Percentiles rank a stretch among this genome's conserved stretches.
phyloP scores from a whole-genome alignment of 2,888 invertebrate species.

The Eupithecia insigniata region DNA sequence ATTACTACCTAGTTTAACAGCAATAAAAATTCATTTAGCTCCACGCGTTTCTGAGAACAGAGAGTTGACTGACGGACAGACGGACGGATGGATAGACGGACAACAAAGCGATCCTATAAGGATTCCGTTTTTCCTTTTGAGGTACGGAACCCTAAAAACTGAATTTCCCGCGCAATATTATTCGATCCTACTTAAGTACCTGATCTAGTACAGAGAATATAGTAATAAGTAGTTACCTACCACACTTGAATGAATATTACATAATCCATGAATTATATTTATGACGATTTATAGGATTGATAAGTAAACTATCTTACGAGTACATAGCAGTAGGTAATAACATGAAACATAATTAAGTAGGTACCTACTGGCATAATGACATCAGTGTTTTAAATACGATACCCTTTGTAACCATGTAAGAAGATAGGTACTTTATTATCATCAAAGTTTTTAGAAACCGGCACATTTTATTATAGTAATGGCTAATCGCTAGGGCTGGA shows the following conservation, averaged over 20 bases:
- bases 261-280: conserved; percentile 2
- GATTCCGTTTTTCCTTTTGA: too few relatives aligned
- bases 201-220: neutral
- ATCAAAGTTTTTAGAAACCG: conserved; percentile 55
- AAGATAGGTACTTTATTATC: conserved; percentile 54
- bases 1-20: too few relatives aligned
- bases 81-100: too few relatives aligned
- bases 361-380: conserved; percentile 52
- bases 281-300: neutral
- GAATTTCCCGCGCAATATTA: neutral
- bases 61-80: too few relatives aligned
- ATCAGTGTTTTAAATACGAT: conserved; percentile 64
- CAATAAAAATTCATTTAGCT: too few relatives aligned
- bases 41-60: too few relatives aligned
- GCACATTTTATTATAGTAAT: conserved; percentile 49
- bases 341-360: conserved; percentile 42
- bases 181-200: neutral
- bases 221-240: neutral
- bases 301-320: conserved; percentile 18
- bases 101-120: too few relatives aligned
- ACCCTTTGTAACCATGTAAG: conserved; percentile 61
- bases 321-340: conserved; percentile 27
- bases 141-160: too few relatives aligned
- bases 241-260: neutral
- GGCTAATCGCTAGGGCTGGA: conserved; percentile 48